Evolutionary conservation across 2,797 vertebrate species (phyloP).

Genomic region (Trachurus trachurus): DNA sequence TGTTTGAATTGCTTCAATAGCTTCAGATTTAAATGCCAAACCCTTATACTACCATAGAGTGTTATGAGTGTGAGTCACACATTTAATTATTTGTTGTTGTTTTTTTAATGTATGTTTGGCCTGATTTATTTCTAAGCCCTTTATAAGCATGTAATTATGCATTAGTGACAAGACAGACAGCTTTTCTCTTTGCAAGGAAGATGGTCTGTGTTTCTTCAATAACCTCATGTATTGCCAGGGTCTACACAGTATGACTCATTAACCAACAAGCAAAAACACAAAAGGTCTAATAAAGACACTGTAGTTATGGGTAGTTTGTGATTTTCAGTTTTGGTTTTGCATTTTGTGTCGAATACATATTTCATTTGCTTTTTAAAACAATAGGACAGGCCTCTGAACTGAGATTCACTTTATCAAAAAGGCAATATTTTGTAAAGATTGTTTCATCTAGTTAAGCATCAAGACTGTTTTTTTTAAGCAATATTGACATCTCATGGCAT

Average conservation of each 20-base stretch:
- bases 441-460: conserved; percentile 6
- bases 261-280: conserved; percentile 19
- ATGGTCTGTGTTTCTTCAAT: conserved; percentile 26
- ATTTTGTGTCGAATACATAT: conserved; percentile 23
- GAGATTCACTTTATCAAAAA: conserved; percentile 10
- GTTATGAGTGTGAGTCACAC: conserved; percentile 10
- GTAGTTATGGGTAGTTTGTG: conserved; percentile 5
- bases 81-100: conserved; percentile 24
- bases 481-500: background rate
- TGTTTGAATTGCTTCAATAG: background rate
- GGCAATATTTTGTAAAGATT: conserved; percentile 23
- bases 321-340: conserved; percentile 3
- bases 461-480: conserved; percentile 24
- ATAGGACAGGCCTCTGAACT: conserved; percentile 4
- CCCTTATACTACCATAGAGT: conserved; percentile 14
- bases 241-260: background rate
- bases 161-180: conserved; percentile 10
- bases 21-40: conserved; percentile 12
- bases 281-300: background rate
- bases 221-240: conserved; percentile 1
- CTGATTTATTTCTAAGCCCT: conserved; percentile 32
- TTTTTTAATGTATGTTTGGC: conserved; percentile 33
- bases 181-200: conserved; percentile 6
- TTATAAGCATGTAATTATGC: conserved; percentile 38
- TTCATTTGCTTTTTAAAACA: conserved; percentile 27